A percentile compares a stretch with the other conserved stretches of the same genome.
phyloP scores from a whole-genome alignment of 1,140 invertebrate genomes.

The Eubasilissa regina region DNA sequence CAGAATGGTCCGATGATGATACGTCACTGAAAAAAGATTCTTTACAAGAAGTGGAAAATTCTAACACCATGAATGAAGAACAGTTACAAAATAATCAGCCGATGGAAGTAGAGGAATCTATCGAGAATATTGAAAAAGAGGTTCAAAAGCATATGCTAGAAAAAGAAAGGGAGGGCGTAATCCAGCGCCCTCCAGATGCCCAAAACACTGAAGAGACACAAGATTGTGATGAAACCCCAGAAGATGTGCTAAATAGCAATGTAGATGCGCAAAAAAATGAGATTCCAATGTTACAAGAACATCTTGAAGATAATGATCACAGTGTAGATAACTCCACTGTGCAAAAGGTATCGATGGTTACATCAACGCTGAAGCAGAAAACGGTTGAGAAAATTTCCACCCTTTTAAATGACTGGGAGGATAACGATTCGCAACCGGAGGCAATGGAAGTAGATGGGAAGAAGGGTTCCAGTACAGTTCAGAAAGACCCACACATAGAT shows the following conservation, averaged over 20 bases:
- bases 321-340: neutral
- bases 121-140: conserved; percentile 70
- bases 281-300: conserved; percentile 1
- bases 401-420: conserved; percentile 71
- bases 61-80: conserved; percentile 16
- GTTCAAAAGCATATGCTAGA: conserved; percentile 54
- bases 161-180: conserved; percentile 40
- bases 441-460: conserved; percentile 44
- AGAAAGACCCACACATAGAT: conserved; percentile 54
- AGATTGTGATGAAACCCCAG: neutral
- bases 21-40: conserved; percentile 57
- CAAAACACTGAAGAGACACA: neutral
- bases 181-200: neutral
- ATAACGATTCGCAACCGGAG: conserved; percentile 67
- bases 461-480: conserved; percentile 9
- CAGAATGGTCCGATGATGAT: conserved; percentile 71
- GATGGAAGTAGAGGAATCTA: conserved; percentile 67
- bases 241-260: neutral
- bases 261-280: conserved; percentile 15
- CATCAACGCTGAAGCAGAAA: conserved; percentile 45
- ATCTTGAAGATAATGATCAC: conserved; percentile 10
- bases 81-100: conserved; percentile 7
- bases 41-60: neutral
- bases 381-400: conserved; percentile 67
- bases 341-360: neutral